Base-by-base conservation (phyloP, 2,888 invertebrate species). In the Abrostola tripartita region DNA sequence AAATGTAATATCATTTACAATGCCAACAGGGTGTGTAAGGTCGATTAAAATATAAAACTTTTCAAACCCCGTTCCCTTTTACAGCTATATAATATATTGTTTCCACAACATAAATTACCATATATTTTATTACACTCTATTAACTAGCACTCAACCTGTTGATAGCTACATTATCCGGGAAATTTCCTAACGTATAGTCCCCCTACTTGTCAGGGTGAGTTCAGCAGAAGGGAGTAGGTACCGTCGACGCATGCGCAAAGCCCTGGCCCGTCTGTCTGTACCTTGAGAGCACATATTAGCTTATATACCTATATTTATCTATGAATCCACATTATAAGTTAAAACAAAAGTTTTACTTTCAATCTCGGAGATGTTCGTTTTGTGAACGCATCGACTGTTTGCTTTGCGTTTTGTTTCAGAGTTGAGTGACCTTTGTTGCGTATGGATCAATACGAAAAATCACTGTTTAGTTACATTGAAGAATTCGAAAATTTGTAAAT, bases 141-240 rank as follows among this genome's bases (percentile, higher is more conserved):
- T 70, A 68, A 64, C 38, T 36, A 8, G 14, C n/a, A 24, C 56
- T 55, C 68, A 71, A 85, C 86, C 85, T 85, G 85, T 83, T 84
- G 84, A 77, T 78, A 81, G 40, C 11, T 51, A 7, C 2, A 57
- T 52, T 69, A 61, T 78, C 66, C 61, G 9, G 37, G 2, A 10
- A n/a, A 57, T 44, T 47, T 7, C 9, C 5, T 6, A 4, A 10
- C 38, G 37, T 36, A 68, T 79, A 52, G 77, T 52, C 54, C 37
- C 65, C 68, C 57, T 76, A 78, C 40, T 47, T 70, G 54, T 74
- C 77, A 72, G 79, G 82, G 81, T 63, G 72, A 70, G 67, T 67
- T 52, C 60, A 52, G 64, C 38, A 63, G 55, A 64, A 69, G 68
- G 76, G 79, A 72, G 69, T 66, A 57, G 70, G 60, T 14, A 44